Evolutionary conservation across 2,797 vertebrate species (phyloP).

Genomic region (Chaunax sp.): DNA sequence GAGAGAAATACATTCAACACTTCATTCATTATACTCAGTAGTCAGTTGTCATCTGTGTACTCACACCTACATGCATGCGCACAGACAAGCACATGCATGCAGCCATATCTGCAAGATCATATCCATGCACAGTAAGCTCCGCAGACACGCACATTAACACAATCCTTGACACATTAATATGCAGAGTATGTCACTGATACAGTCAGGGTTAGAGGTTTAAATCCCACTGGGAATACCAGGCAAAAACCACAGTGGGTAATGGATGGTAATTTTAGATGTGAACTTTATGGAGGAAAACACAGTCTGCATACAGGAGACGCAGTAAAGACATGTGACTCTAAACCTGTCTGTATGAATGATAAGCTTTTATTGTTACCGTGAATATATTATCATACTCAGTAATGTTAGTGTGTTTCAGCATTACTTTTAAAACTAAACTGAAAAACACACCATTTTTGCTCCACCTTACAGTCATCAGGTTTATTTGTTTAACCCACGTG

Average conservation of each 20-base stretch:
- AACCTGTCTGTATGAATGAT: background rate
- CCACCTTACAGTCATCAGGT: too few relatives aligned
- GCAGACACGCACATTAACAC: conserved; percentile 28
- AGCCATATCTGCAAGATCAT: conserved; percentile 29
- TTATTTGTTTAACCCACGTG: background rate
- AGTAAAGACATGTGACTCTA: background rate
- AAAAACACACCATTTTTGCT: background rate
- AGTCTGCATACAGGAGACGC: conserved; percentile 4
- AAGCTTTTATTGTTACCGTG: background rate
- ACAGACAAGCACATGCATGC: conserved; percentile 23
- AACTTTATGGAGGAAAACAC: conserved; percentile 15
- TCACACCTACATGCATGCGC: conserved; percentile 31
- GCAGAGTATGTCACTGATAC: conserved; percentile 53
- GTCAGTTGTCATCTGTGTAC: conserved; percentile 66
- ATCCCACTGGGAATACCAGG: conserved; percentile 20
- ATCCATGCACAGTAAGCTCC: conserved; percentile 2
- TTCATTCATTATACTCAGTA: conserved; percentile 73
- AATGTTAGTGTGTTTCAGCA: background rate
- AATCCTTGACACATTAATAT: conserved; percentile 40
- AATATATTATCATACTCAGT: background rate
- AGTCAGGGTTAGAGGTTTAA: conserved; percentile 31
- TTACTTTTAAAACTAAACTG: background rate
- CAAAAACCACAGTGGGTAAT: conserved; percentile 15
- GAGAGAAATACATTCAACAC: conserved; percentile 76
- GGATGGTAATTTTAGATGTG: too few relatives aligned